These are phyloP conservation scores for Pseudopleuronectes americanus DNA, from an alignment of 2,797 vertebrate genomes.

Conservation along the genomic window DNA sequence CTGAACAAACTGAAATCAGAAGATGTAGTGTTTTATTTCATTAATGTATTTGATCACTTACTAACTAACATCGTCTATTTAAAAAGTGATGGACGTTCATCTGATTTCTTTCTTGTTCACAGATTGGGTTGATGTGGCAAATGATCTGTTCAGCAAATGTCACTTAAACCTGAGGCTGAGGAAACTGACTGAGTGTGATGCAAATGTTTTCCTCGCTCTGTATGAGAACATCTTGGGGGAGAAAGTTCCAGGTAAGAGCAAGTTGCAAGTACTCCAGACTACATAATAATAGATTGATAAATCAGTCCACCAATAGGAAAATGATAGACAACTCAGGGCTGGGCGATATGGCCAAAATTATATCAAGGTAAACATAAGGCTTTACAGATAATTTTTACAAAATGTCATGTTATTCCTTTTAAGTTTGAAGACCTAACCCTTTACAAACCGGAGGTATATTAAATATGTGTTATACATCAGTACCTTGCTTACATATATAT, in stretches of 20 bases:
- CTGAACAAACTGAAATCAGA: not conserved
- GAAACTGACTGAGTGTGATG: slow-evolving; percentile 88
- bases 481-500: too few relatives aligned
- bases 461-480: too few relatives aligned
- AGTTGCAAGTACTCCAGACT: not conserved
- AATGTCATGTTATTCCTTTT: too few relatives aligned
- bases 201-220: slow-evolving; percentile 88
- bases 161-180: slow-evolving; percentile 84
- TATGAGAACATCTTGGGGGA: slow-evolving; percentile 93
- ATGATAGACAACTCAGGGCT: too few relatives aligned
- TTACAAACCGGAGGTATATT: too few relatives aligned
- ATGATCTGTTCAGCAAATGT: slow-evolving; percentile 90
- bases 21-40: not conserved
- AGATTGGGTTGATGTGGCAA: slow-evolving; percentile 93
- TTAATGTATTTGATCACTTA: too few relatives aligned
- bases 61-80: too few relatives aligned
- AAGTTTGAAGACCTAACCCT: too few relatives aligned
- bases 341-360: too few relatives aligned
- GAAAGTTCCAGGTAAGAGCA: slow-evolving; percentile 90
- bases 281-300: not conserved
- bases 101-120: slow-evolving; percentile 2
- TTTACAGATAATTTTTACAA: too few relatives aligned
- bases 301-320: not conserved
- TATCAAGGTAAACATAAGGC: too few relatives aligned
- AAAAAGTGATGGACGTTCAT: not conserved